These are phyloP conservation scores for Dolichoris vasculosae DNA, from an alignment of 1,140 invertebrate species.

Conservation along the genomic window DNA sequence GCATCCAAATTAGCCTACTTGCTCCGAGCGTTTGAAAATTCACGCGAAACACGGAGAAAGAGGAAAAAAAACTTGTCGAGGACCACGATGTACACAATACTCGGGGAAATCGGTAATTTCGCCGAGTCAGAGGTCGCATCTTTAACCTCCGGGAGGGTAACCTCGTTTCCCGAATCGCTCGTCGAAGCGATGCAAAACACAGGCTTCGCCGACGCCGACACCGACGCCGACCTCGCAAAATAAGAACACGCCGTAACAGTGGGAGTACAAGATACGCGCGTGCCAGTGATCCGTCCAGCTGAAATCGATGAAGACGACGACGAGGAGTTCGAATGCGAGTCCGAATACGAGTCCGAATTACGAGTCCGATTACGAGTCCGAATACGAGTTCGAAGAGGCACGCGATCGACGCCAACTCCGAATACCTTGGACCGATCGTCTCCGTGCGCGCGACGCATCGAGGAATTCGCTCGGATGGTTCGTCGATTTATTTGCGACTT, in stretches of 20 bases:
- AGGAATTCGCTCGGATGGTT: no score
- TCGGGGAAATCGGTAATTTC: background rate
- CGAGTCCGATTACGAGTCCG: no score
- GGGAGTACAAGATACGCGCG: background rate
- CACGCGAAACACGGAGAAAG: background rate
- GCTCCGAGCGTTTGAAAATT: background rate
- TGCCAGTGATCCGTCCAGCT: background rate
- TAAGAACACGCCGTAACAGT: background rate
- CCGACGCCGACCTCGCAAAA: no score
- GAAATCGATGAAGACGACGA: background rate
- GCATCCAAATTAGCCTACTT: background rate
- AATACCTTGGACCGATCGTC: no score
- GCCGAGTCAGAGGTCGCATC: background rate
- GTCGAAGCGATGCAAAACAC: background rate
- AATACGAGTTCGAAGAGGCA: no score
- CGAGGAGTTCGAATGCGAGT: background rate
- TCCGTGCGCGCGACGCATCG: no score
- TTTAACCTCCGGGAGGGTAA: background rate
- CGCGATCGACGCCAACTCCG: no score
- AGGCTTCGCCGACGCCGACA: background rate
- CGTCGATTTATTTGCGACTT: no score
- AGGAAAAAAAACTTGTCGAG: background rate
- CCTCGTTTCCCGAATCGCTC: background rate
- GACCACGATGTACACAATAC: no score
- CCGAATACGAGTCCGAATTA: no score